Evolutionary conservation across 2,888 invertebrate species (phyloP).

Genomic region (Seira sanloemensis): DNA sequence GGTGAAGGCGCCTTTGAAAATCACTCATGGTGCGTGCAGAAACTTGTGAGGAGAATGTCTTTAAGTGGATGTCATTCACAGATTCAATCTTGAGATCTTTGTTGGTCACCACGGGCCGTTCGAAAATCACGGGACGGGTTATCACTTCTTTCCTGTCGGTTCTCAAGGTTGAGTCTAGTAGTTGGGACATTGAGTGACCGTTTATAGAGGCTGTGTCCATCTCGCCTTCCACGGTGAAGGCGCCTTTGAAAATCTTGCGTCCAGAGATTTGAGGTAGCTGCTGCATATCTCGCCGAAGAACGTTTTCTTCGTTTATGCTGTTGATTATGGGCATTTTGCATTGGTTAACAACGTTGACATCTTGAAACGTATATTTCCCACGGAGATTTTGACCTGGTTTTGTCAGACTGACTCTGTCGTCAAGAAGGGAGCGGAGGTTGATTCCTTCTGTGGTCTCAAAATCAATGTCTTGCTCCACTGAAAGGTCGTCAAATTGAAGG

Average conservation of each 20-base stretch:
- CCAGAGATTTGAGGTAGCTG: constrained; percentile 41
- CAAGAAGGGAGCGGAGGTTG: constrained; percentile 40
- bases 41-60: not conserved
- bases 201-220: constrained; percentile 43
- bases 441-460: constrained; percentile 25
- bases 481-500: constrained; percentile 28
- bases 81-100: constrained; percentile 22
- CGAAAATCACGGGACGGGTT: constrained; percentile 32
- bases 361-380: constrained; percentile 50
- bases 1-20: constrained; percentile 35
- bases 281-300: constrained; percentile 21
- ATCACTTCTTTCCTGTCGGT: constrained; percentile 17
- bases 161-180: not conserved
- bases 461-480: constrained; percentile 35
- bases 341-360: constrained; percentile 34
- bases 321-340: constrained; percentile 57
- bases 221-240: constrained; percentile 36
- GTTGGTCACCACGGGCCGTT: constrained; percentile 5
- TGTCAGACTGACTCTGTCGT: constrained; percentile 47
- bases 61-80: constrained; percentile 17
- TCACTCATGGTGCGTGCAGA: no score
- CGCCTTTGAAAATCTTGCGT: constrained; percentile 52
- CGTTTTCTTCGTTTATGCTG: constrained; percentile 38
- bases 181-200: constrained; percentile 25
- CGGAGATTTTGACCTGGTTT: constrained; percentile 39